phyloP scores from a whole-genome alignment of 2,797 vertebrate species.

The Anas capensis region DNA sequence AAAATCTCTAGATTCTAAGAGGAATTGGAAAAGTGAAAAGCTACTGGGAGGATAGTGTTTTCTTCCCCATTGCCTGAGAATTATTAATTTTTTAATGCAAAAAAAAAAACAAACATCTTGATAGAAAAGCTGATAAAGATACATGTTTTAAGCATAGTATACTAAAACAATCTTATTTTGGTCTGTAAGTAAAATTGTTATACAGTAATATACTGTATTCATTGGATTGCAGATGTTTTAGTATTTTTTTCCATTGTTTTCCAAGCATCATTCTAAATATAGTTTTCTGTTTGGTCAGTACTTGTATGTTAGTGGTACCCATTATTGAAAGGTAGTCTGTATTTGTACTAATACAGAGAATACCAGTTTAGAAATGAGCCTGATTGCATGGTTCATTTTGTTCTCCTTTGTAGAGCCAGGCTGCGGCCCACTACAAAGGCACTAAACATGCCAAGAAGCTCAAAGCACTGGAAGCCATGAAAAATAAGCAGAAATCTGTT shows the following conservation, averaged over 20 bases:
- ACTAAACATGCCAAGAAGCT: constrained; percentile 99
- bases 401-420: constrained; percentile 95
- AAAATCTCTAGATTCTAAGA: neutral
- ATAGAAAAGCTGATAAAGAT: neutral
- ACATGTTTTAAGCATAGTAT: neutral
- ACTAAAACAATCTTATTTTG: constrained; percentile 1
- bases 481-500: constrained; percentile 93
- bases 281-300: constrained; percentile 30
- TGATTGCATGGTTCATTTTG: constrained; percentile 88
- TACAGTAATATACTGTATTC: constrained; percentile 9
- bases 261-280: constrained; percentile 73
- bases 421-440: constrained; percentile 98
- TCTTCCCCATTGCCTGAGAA: neutral
- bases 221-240: neutral
- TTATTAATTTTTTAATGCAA: neutral
- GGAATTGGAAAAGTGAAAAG: neutral
- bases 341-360: constrained; percentile 85
- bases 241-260: constrained; percentile 40
- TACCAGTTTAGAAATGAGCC: constrained; percentile 85
- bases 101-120: neutral
- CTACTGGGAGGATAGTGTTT: neutral
- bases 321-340: constrained; percentile 86
- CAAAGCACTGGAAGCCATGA: constrained; percentile 95
- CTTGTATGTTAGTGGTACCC: constrained; percentile 75
- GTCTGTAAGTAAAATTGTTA: neutral